Conservation (phyloP, 2,113 vertebrate species). For the Plestiodon gilberti region DNA sequence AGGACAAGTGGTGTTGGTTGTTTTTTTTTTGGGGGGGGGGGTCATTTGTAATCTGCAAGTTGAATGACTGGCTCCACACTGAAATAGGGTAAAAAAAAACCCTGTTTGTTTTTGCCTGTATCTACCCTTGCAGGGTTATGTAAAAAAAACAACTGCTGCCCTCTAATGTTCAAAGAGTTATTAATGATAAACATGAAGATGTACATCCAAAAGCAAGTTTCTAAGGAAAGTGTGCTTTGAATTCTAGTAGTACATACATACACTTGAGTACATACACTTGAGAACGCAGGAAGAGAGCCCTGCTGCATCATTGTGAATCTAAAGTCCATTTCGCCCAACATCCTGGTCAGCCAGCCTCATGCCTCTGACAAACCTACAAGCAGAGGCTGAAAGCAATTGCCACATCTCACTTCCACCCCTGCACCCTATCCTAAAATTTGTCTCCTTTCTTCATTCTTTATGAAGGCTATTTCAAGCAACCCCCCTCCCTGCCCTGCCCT, state of each 20-base stretch:
- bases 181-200: neutral
- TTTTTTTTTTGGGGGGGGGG: no score
- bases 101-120: neutral
- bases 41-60: no score
- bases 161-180: neutral
- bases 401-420: neutral
- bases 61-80: neutral
- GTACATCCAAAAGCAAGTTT: neutral
- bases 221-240: neutral
- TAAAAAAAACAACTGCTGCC: neutral
- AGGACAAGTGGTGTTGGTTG: neutral
- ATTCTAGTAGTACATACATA: neutral
- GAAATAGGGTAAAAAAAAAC: neutral
- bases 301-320: no score
- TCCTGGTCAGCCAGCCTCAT: no score
- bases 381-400: neutral
- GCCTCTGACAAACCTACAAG: no score
- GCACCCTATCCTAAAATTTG: neutral
- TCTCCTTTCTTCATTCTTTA: neutral
- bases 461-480: neutral
- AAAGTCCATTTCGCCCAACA: no score
- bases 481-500: neutral
- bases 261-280: no score
- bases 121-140: no score
- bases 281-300: no score